phyloP scores from a whole-genome alignment of 2,113 vertebrate species.

The Vulpes vulpes region DNA sequence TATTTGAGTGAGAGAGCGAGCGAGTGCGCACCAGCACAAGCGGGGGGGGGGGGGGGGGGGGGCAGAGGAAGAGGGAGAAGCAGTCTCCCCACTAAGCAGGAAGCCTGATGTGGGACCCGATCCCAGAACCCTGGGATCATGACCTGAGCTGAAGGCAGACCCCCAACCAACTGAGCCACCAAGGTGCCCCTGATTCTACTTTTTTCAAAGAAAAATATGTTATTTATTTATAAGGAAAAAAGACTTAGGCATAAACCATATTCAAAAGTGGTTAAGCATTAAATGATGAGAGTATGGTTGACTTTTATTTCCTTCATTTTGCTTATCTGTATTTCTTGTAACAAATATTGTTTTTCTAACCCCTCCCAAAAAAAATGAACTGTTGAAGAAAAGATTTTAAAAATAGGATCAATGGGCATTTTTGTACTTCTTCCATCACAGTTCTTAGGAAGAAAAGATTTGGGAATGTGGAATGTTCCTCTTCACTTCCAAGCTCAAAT shows the following conservation, averaged over 20 bases:
- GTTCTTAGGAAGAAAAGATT: slow-evolving; percentile 38
- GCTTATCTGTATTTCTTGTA: slow-evolving; percentile 18
- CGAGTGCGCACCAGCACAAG: too few relatives aligned
- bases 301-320: slow-evolving; percentile 58
- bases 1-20: too few relatives aligned
- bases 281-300: background rate
- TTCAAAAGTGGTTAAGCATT: background rate
- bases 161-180: too few relatives aligned
- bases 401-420: slow-evolving; percentile 9
- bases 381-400: background rate
- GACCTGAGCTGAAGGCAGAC: too few relatives aligned
- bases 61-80: too few relatives aligned
- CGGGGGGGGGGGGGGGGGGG: too few relatives aligned
- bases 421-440: background rate
- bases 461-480: background rate
- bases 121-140: too few relatives aligned
- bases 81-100: too few relatives aligned
- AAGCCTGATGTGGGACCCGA: too few relatives aligned
- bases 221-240: slow-evolving; percentile 35
- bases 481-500: background rate
- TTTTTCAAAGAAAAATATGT: slow-evolving; percentile 41
- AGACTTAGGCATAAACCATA: slow-evolving; percentile 33
- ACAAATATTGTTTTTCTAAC: slow-evolving; percentile 25
- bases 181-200: background rate
- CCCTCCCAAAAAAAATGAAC: background rate